phyloP scores from a whole-genome alignment of 2,113 vertebrate genomes.

The Quiscalus mexicanus region DNA sequence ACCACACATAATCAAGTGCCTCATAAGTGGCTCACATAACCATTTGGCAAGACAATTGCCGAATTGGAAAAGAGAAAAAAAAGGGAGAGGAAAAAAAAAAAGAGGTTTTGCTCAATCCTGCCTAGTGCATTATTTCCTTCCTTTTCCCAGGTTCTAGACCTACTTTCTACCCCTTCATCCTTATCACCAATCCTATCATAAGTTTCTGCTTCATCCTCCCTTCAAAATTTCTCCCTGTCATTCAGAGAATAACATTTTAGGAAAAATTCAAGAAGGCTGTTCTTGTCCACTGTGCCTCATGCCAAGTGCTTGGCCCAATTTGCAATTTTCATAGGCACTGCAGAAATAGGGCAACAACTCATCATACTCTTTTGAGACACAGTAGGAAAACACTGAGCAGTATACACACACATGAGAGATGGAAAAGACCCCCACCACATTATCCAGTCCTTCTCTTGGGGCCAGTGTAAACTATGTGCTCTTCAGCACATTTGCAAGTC shows the following conservation, averaged over 20 bases:
- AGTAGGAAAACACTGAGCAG: background rate
- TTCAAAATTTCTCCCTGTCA: background rate
- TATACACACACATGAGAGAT: background rate
- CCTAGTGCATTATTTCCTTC: background rate
- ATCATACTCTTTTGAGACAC: background rate
- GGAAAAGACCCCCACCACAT: background rate
- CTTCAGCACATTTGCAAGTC: background rate
- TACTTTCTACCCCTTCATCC: background rate
- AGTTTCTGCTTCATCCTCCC: background rate
- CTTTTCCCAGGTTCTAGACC: background rate
- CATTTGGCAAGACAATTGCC: background rate
- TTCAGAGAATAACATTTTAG: background rate
- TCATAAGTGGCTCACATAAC: background rate
- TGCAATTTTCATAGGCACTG: background rate
- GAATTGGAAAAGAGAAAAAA: fast-evolving
- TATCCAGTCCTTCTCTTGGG: background rate
- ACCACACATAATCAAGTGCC: background rate
- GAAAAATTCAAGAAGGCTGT: background rate
- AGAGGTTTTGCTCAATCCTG: background rate
- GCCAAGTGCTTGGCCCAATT: background rate
- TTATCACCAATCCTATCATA: background rate
- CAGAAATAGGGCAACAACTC: background rate
- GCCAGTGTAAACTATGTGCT: background rate
- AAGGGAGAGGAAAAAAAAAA: fast-evolving
- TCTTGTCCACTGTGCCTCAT: background rate